Evolutionary conservation across 2,888 invertebrate genomes (phyloP), one percentile per base, ranked within the genome.

Genomic region (Zygothrica quintamaculata): DNA sequence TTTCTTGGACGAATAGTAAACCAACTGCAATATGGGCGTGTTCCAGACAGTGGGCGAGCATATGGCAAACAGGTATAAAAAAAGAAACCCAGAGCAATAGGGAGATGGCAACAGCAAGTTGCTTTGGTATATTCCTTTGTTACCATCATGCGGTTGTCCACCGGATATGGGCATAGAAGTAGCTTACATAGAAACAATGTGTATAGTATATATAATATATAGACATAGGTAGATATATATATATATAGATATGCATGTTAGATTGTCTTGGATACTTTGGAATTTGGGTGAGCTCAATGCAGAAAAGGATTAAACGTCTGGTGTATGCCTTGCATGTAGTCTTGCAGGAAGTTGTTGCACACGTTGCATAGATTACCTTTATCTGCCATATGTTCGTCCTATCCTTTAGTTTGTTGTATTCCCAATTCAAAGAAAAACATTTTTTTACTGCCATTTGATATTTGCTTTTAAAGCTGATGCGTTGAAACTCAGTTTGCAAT

Each of bases 151-250:
- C 39, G 52, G 43, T 40, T 58, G 52, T 50, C 44, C 51, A 33
- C 55, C 68, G 77, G 74, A 79, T 55, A 69, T 76, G 66, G 65
- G 61, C 62, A 72, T 69, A 46, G 31, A 53, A 72, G 26, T 66
- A 31, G 18, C 55, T n/a, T 59, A 65, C 72, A 76, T 60, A 33
- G 8, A 53, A 60, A 65, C 72, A 76, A 66, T 53, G 64, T 48
- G 47, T 51, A 59, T n/a, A n/a, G n/a, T n/a, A n/a, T n/a, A n/a
- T n/a, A n/a, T n/a, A n/a, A n/a, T n/a, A n/a, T 51, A 57, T 59
- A 65, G 57, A 46, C 61, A 62, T 25, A 55, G 36, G n/a, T n/a
- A n/a, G 47, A 61, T 75, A 57, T 81, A 61, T 75, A 57, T 81
- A 55, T 55, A 60, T 59, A 61, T 59, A 73, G 80, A 5, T n/a